phyloP scores from a whole-genome alignment of 2,113 vertebrate genomes.

The Petromus typicus region DNA sequence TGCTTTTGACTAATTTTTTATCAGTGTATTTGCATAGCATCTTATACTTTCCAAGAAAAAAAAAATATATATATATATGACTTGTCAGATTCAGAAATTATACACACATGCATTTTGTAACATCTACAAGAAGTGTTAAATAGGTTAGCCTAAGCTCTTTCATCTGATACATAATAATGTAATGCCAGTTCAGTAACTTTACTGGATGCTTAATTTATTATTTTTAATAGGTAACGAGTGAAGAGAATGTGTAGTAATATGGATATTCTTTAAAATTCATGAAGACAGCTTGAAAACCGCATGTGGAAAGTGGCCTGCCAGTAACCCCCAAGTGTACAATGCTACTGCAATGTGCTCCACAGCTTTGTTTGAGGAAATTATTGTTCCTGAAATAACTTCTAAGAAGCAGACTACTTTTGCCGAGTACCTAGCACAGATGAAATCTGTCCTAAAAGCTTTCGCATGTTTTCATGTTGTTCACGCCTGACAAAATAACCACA shows the following conservation, averaged over 20 bases:
- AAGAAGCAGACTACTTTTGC: background rate
- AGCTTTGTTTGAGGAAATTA: background rate
- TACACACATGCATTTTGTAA: background rate
- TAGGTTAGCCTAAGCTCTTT: background rate
- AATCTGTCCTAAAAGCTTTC: background rate
- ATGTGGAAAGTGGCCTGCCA: background rate
- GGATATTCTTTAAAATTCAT: background rate
- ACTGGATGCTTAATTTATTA: background rate
- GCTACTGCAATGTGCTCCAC: background rate
- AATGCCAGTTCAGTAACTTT: background rate
- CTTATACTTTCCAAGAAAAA: background rate
- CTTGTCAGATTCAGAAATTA: constrained; percentile 23
- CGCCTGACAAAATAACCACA: background rate
- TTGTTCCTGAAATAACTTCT: background rate
- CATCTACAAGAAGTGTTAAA: background rate
- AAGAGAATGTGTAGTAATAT: background rate
- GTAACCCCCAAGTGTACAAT: background rate
- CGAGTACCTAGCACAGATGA: background rate
- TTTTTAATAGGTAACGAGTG: background rate
- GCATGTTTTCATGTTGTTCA: background rate
- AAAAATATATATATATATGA: background rate
- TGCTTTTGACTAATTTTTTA: background rate
- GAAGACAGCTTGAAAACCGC: background rate
- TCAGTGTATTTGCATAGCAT: background rate
- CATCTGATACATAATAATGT: background rate